Base-by-base conservation (phyloP, 2,888 invertebrate genomes). In the Rhodophaea formosa region DNA sequence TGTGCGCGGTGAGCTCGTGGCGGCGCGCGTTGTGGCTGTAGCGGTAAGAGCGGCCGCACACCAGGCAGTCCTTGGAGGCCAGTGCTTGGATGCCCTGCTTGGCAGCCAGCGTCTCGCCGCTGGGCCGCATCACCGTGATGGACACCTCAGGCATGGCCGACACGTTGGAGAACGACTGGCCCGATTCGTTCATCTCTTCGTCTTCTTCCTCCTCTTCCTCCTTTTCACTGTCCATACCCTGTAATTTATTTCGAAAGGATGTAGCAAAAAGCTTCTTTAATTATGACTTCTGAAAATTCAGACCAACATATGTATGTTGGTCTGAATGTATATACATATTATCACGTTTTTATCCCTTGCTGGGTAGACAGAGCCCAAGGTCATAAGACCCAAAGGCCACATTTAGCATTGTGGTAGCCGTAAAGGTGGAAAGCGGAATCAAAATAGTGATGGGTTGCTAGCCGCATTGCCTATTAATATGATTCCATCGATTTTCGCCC, bases 21-120 rank as follows among this genome's bases (percentile, higher is more conserved):
- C 92, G 80, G 49, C 92, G 76, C 5, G 92, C 92, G 62, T 92
- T 92, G 68, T 92, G 92, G 0, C 92, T 92, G 70, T 92, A 92
- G 63, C 91, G 80, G 68, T 92, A 92, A 8, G 87, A 80, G 29
- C 92, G 85, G 7, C 88, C 86, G 61, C 92, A 92, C 10, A 92
- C 87, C 10, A 92, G 85, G 59, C 92, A 92, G 65, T 91, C 84
- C 66, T 92, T 92, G 44, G 91, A 91, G 1, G 91, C 92, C 1
- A 92, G 78, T 64, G 91, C 89, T 60, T 91, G 90, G 46, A 92
- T 89, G 53, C 91, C 90, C 72, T 91, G 89, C 1, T 88, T 80
- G 0, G 91, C 77, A 35, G 86, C 88, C 8, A 90, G 68, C 0
- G 89, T 91, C 69, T 90, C 90, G 0, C 90, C 90, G 0, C 84